Percentiles rank a stretch among this genome's conserved stretches.
phyloP scores from a whole-genome alignment of 2,797 vertebrate genomes.

The Eulemur mongoz region DNA sequence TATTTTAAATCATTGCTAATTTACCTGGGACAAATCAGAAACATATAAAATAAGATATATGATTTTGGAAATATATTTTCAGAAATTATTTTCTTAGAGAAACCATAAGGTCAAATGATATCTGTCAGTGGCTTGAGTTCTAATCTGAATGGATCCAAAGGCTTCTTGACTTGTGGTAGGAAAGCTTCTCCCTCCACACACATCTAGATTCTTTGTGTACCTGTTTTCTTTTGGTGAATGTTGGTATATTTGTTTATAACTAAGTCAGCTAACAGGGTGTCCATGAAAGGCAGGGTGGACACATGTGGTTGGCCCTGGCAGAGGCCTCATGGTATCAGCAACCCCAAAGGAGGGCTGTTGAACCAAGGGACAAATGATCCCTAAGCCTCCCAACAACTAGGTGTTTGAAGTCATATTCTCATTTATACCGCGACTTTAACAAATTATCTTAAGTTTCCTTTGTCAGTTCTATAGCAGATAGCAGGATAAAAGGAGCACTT shows the following conservation, averaged over 20 bases:
- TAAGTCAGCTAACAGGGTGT: not conserved
- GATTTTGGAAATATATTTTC: not conserved
- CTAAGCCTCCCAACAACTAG: not conserved
- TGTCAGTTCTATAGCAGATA: not conserved
- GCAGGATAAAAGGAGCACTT: not conserved
- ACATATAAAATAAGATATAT: not conserved
- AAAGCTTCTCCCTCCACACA: not conserved
- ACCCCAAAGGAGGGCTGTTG: not conserved
- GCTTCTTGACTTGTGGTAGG: not conserved
- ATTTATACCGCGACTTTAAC: not conserved
- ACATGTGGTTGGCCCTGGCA: not conserved
- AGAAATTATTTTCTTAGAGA: slow-evolving; percentile 17
- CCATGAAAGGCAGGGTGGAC: not conserved
- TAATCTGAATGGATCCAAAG: not conserved
- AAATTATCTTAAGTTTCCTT: not conserved
- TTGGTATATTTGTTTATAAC: not conserved
- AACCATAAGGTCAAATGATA: not conserved
- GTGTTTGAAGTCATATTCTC: not conserved
- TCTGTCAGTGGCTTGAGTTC: not conserved
- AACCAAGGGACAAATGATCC: not conserved
- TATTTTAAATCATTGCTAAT: not conserved
- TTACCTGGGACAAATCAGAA: slow-evolving; percentile 4
- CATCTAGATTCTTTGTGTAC: not conserved
- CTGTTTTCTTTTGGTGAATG: not conserved
- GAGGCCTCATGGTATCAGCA: not conserved